A percentile compares a stretch with the other conserved stretches of the same genome.
These are phyloP conservation scores for Apteryx owenii DNA, from an alignment of 2,113 vertebrate genomes.

Conservation along the genomic window DNA sequence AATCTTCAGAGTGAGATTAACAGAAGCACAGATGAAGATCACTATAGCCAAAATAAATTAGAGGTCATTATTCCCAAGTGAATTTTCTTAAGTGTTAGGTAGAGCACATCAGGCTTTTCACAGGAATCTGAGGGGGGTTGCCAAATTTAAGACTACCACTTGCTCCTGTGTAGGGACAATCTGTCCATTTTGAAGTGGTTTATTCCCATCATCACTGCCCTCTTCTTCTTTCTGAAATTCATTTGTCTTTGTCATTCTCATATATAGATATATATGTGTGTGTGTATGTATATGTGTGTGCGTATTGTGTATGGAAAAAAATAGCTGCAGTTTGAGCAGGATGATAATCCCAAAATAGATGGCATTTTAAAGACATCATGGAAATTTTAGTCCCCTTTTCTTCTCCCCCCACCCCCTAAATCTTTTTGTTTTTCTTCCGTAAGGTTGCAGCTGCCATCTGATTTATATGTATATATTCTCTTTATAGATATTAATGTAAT, in stretches of 20 bases:
- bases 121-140: background rate
- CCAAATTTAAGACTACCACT: background rate
- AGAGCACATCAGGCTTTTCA: conserved; percentile 53
- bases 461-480: conserved; percentile 70
- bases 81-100: conserved; percentile 43
- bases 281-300: background rate
- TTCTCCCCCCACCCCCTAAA: background rate
- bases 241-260: background rate
- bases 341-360: background rate
- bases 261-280: background rate
- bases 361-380: background rate
- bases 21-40: conserved; percentile 38
- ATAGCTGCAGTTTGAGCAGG: background rate
- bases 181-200: conserved; percentile 31
- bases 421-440: background rate
- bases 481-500: conserved; percentile 72
- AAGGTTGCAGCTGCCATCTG: conserved; percentile 56
- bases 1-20: conserved; percentile 51
- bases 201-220: background rate
- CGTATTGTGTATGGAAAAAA: background rate
- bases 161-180: background rate
- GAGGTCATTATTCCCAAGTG: conserved; percentile 53
- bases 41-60: conserved; percentile 68
- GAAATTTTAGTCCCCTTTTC: background rate
- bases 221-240: background rate